These are phyloP conservation scores for Macrotus californicus DNA, from an alignment of 2,113 vertebrate genomes.

Conservation along the genomic window DNA sequence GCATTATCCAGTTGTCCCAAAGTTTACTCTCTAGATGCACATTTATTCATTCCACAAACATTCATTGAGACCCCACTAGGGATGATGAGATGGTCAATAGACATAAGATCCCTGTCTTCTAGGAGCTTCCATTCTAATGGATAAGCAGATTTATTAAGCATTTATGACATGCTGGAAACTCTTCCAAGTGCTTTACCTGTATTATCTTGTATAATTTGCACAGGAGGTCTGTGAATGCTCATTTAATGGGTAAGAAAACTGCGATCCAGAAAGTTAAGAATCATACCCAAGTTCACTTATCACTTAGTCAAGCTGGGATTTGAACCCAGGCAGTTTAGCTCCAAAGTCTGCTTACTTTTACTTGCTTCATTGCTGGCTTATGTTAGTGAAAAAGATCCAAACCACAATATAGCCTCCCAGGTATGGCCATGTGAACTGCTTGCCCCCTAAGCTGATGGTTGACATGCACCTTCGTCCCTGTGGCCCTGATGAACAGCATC, in stretches of 20 bases:
- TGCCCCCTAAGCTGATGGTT: background rate
- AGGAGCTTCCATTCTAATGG: background rate
- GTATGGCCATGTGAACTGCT: background rate
- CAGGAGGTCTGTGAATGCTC: background rate
- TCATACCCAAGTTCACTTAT: background rate
- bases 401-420: background rate
- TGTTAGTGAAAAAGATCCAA: background rate
- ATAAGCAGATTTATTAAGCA: background rate
- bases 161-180: background rate
- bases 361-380: background rate
- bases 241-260: background rate
- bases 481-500: background rate
- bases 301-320: background rate
- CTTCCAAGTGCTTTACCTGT: background rate
- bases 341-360: background rate
- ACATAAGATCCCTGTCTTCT: background rate
- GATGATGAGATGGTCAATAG: background rate
- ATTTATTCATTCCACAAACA: background rate
- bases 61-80: background rate
- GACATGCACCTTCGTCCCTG: rapidly evolving
- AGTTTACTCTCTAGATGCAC: background rate
- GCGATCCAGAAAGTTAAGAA: background rate
- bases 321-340: background rate
- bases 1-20: background rate
- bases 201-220: background rate